Evolutionary conservation across 2,888 invertebrate species (phyloP).

Genomic region (Heliconius charithonia): DNA sequence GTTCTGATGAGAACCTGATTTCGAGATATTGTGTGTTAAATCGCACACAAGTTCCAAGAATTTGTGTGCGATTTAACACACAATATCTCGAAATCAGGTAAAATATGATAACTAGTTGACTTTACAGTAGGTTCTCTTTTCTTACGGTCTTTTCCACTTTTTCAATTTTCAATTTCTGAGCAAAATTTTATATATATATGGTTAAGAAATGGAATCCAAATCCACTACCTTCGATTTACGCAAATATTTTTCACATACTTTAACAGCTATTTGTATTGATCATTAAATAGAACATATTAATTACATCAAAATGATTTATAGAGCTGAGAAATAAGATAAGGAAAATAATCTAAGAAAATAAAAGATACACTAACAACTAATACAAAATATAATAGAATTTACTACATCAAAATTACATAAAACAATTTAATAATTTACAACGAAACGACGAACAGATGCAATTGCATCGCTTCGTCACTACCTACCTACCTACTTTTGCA

Average conservation of each 20-base stretch:
- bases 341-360: not conserved
- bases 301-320: not conserved
- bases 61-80: no score
- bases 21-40: no score
- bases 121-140: no score
- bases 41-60: no score
- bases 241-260: not conserved
- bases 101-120: no score
- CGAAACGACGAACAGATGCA: constrained; percentile 17
- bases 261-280: not conserved
- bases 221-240: not conserved
- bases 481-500: constrained; percentile 27
- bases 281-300: not conserved
- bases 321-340: not conserved
- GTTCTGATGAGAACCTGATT: no score
- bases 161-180: no score
- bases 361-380: not conserved
- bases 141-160: no score
- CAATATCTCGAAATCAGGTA: no score
- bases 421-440: constrained; percentile 2
- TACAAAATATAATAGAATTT: constrained; percentile 1
- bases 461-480: constrained; percentile 21
- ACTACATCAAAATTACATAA: not conserved
- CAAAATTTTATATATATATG: no score
- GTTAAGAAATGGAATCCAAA: not conserved